These are phyloP conservation scores for Campylomormyrus tamandua DNA, from an alignment of 2,113 vertebrate genomes.

Conservation along the genomic window DNA sequence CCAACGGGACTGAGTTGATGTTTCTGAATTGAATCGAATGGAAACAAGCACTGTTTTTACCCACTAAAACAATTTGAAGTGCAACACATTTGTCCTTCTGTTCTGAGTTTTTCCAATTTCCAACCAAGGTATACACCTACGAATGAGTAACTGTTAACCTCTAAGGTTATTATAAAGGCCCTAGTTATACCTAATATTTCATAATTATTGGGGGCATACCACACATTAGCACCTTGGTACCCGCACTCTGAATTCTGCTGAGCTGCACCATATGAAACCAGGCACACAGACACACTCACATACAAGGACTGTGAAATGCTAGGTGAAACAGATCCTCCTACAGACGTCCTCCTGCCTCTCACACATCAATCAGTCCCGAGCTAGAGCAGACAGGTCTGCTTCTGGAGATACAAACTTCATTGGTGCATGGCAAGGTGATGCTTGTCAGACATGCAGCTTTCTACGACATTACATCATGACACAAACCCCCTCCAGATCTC, in stretches of 20 bases:
- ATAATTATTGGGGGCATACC: background rate
- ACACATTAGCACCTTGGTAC: background rate
- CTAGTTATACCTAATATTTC: background rate
- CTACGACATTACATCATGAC: background rate
- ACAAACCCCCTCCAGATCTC: background rate
- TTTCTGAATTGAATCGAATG: background rate
- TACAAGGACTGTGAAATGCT: background rate
- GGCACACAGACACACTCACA: background rate
- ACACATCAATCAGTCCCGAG: background rate
- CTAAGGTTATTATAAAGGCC: background rate
- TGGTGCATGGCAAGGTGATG: too few relatives aligned
- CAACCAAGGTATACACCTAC: background rate
- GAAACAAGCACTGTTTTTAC: background rate
- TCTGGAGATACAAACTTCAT: background rate
- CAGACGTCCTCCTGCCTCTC: background rate
- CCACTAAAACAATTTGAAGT: background rate
- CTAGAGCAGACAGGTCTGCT: background rate
- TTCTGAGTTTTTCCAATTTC: background rate
- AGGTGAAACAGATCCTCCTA: background rate
- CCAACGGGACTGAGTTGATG: background rate
- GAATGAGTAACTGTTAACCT: background rate
- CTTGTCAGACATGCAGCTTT: background rate
- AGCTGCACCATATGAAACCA: background rate
- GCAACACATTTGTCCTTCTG: background rate
- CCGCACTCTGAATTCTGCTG: conserved; percentile 4